Evolutionary conservation across 2,113 vertebrate genomes (phyloP).

Genomic region (Vidua chalybeata): DNA sequence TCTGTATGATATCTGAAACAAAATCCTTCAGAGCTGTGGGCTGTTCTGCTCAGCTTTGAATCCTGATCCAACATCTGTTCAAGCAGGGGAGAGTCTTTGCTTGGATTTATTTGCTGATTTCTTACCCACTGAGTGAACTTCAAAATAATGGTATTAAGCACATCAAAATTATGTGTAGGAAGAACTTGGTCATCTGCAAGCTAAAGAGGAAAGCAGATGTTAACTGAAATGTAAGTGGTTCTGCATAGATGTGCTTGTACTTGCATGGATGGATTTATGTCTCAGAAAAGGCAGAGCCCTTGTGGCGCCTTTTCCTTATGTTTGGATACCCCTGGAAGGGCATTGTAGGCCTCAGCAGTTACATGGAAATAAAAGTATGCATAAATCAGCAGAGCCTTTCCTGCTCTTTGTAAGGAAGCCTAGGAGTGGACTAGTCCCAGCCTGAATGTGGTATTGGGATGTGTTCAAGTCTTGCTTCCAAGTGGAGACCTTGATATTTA

Average conservation of each 20-base stretch:
- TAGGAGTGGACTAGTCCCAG: background rate
- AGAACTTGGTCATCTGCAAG: background rate
- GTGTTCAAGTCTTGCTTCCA: background rate
- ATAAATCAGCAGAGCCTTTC: background rate
- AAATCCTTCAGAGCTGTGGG: background rate
- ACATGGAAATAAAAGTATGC: background rate
- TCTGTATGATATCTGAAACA: background rate
- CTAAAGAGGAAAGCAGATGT: background rate
- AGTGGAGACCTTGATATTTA: background rate
- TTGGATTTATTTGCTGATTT: background rate
- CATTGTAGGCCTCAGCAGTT: background rate
- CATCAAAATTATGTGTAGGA: background rate
- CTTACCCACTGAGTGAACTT: background rate
- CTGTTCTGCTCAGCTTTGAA: background rate
- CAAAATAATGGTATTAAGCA: background rate
- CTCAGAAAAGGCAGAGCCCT: background rate
- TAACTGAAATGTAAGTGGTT: background rate
- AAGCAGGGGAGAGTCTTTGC: background rate
- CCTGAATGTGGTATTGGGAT: background rate
- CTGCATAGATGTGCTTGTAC: background rate
- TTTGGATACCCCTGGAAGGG: background rate
- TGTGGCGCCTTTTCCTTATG: background rate
- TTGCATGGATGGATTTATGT: background rate
- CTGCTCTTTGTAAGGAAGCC: background rate
- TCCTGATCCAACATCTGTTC: background rate